These are phyloP conservation scores for Eublepharis macularius DNA, from an alignment of 2,113 vertebrate genomes.

Conservation along the genomic window DNA sequence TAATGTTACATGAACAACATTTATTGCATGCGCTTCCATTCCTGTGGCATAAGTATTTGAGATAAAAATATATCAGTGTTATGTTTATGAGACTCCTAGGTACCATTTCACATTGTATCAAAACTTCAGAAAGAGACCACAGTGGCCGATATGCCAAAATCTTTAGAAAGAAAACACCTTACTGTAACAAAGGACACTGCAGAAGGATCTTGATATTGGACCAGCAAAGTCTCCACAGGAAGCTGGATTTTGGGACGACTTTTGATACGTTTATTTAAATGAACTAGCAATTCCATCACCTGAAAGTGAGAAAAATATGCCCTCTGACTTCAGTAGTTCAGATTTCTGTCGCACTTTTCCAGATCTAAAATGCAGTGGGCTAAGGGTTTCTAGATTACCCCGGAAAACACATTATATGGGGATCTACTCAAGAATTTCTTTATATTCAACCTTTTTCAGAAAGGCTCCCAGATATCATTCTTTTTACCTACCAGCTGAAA, in stretches of 20 bases:
- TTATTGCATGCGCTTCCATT: neutral
- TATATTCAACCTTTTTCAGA: neutral
- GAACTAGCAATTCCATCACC: conserved; percentile 98
- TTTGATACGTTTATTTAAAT: conserved; percentile 97
- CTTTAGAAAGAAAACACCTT: conserved; percentile 54
- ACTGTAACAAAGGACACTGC: conserved; percentile 98
- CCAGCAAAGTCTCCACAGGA: conserved; percentile 94
- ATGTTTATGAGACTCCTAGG: conserved; percentile 1
- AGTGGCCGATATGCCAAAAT: neutral
- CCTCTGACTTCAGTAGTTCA: neutral
- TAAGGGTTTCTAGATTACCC: neutral
- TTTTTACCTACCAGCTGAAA: neutral
- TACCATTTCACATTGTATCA: neutral
- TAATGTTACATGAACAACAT: neutral
- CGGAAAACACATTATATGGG: neutral
- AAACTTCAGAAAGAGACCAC: neutral
- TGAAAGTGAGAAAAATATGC: conserved; percentile 58
- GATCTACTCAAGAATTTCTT: neutral
- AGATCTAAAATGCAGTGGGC: neutral
- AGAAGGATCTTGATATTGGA: conserved; percentile 97
- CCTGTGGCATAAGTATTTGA: neutral
- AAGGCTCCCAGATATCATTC: neutral
- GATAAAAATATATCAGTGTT: neutral
- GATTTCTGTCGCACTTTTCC: neutral
- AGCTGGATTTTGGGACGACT: conserved; percentile 96